Base-by-base conservation (phyloP, 2,797 vertebrate genomes). In the Etheostoma perlongum region DNA sequence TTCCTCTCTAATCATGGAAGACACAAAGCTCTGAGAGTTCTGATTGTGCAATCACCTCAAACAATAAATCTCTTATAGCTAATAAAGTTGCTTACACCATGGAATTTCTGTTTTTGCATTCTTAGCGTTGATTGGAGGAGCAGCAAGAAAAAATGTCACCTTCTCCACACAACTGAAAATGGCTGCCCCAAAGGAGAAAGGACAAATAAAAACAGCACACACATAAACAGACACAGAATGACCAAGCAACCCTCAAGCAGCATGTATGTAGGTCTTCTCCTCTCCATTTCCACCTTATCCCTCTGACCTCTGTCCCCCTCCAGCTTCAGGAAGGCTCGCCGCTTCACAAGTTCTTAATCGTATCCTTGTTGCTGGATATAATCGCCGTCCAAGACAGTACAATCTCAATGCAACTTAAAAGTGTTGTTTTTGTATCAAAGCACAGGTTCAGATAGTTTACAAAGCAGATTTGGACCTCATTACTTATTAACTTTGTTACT, bases 161-260 rank as follows among this genome's bases (percentile, higher is more conserved):
- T 85, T 84, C 85, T 78, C 74, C 69, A 63, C 72, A 74, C 74
- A 92, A 85, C 74, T 78, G 74, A 78, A 70, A 88, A 81, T 76
- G 70, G 88, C 88, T 79, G 89, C 85, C 83, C 84, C 76, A 54
- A 30, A 74, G 58, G 71, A 82, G 74, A 72, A 27, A 25, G 33
- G 42, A 46, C 57, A 64, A 65, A 76, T 44, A 78, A 77, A 83
- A 87, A 86, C 36, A 83, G 44, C 63, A 76, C 48, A 85, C 76
- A 72, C 72, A 72, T 11, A 66, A 84, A 91, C 75, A 85, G 66
- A 86, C 67, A 88, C 87, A 86, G 72, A 86, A 86, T 75, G 77
- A 88, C 89, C 82, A 91, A 91, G 90, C 89, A 73, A 89, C 89
- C 89, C 81, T 93, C 86, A 91, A 94, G 93, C 95, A 95, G 95